Base-by-base conservation (phyloP, 2,113 vertebrate species). In the Anser cygnoides region DNA sequence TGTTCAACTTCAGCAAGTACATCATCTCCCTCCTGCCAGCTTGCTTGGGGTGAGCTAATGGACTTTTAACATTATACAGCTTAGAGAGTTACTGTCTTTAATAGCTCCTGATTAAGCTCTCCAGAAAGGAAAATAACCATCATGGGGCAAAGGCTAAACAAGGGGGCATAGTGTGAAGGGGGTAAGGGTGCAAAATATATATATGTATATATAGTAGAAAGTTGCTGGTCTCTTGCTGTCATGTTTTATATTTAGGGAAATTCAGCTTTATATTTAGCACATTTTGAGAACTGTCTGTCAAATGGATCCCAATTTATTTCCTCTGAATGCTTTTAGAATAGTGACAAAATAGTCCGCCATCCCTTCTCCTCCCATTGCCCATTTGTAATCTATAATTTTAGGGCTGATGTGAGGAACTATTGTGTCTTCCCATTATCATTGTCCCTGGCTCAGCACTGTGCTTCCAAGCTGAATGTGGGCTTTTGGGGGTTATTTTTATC, bases 41-140 rank as follows among this genome's bases (percentile, higher is more conserved):
- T 94, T 46, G 70, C 92, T 91, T 90, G 87, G 81, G 80, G 91
- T 89, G 81, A 96, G 80, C 95, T 96, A 94, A 96, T 95, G 95
- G 89, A 91, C 89, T 94, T 95, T 23, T 85, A 87, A 78, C 84
- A 50, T 93, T 87, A 84, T 70, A 68, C 66, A 84, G 84, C 86
- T 87, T 61, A 43, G 59, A 93, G 72, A 94, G 80, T 41, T 37
- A 61, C 75, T 84, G 70, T 57, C 50, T 93, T 75, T 90, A 96
- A 96, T 84, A 80, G 92, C 88, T 94, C 61, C 83, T 93, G 94
- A 93, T 88, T 81, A 93, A 75, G 76, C 90, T 79, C 92, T 91
- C 44, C 44, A 87, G 77, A 95, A 96, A 92, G 50, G 70, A 57
- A 87, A 94, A 76, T 63, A 89, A 85, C 62, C 31, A 39, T 58